Evolutionary conservation across 2,888 invertebrate genomes (phyloP).

Genomic region (Ceramica pisi): DNA sequence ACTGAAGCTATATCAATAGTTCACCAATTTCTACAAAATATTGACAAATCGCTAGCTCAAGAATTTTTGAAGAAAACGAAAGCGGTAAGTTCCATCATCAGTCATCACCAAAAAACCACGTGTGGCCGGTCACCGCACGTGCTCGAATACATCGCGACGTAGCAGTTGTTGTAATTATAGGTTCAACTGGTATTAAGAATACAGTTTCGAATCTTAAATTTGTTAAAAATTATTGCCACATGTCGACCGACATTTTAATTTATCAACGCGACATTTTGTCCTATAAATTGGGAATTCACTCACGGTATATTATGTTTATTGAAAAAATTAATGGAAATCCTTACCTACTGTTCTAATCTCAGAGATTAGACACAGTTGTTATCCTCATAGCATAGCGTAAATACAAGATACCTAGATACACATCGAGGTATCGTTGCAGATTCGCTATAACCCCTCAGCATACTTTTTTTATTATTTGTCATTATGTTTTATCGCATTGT

Average conservation of each 20-base stretch:
- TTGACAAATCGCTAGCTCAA: conserved; percentile 92
- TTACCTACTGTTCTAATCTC: neutral
- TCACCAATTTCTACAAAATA: conserved; percentile 92
- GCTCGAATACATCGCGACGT: conserved; percentile 57
- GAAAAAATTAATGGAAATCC: neutral
- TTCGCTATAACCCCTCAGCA: too few relatives aligned
- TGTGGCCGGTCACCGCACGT: conserved; percentile 81
- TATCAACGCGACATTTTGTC: conserved; percentile 31
- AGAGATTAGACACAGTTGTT: too few relatives aligned
- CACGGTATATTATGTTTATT: neutral
- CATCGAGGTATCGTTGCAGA: neutral
- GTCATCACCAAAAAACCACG: conserved; percentile 77
- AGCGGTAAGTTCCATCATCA: conserved; percentile 91
- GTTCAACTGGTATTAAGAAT: neutral
- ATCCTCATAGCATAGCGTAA: too few relatives aligned
- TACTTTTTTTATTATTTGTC: neutral
- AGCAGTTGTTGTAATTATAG: neutral
- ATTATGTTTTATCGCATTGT: conserved; percentile 12
- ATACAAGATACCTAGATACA: neutral
- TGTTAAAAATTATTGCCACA: conserved; percentile 10
- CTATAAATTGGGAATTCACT: neutral
- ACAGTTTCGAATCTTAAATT: neutral
- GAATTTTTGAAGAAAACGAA: conserved; percentile 93
- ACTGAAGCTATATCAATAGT: conserved; percentile 90
- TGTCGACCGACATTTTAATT: conserved; percentile 39